These are phyloP conservation scores for Lagopus leucura DNA, from an alignment of 2,113 vertebrate species.

Conservation along the genomic window DNA sequence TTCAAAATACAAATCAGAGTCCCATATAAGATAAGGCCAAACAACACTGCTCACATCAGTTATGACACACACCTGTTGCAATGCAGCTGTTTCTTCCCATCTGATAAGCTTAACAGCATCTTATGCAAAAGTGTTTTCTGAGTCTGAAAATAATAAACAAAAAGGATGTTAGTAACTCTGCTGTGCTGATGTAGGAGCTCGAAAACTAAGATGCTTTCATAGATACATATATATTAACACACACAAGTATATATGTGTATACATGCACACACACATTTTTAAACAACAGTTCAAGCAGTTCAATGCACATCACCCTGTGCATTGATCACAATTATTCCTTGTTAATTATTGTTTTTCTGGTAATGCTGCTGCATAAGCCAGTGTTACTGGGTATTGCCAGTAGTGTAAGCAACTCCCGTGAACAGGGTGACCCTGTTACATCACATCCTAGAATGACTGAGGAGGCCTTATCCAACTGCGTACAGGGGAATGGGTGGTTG, in stretches of 20 bases:
- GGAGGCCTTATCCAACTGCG: background rate
- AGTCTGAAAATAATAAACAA: background rate
- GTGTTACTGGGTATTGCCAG: background rate
- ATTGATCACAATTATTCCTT: background rate
- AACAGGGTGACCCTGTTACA: background rate
- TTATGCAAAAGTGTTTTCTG: background rate
- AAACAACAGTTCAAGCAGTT: background rate
- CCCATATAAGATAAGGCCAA: background rate
- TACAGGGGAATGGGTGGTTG: accelerated
- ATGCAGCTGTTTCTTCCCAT: background rate
- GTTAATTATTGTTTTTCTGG: background rate
- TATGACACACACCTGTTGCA: background rate
- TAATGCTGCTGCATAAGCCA: background rate
- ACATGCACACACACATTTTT: background rate
- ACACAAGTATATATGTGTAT: background rate
- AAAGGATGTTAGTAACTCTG: background rate
- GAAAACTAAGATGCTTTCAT: background rate
- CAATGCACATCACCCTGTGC: background rate
- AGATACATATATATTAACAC: accelerated
- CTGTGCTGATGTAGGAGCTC: background rate
- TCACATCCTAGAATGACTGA: background rate
- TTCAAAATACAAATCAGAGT: background rate
- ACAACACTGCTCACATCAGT: background rate
- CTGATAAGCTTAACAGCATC: background rate
- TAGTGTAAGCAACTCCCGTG: background rate